Base-by-base conservation (phyloP, 2,113 vertebrate genomes). In the Tetrao urogallus region DNA sequence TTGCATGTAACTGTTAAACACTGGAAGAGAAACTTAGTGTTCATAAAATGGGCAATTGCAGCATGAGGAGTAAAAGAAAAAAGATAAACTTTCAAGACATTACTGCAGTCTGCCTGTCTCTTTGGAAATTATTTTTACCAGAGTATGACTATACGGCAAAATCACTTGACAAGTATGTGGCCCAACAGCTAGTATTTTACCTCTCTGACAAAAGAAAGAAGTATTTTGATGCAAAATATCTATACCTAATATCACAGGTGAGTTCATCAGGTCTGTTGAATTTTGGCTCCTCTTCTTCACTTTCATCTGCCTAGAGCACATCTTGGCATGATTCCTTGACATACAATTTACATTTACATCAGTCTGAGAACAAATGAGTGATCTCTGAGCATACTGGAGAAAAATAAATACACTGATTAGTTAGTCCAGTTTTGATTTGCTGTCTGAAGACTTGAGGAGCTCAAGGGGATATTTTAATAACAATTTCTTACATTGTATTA, bases 251-350 rank as follows among this genome's bases (percentile, higher is more conserved):
- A 16, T 42, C 34, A 15, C 18, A 20, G 13, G 3, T 3, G 3
- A 1, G 2, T 30, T 69, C 50, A 66, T 15, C n/a, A 73, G 8
- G 22, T 76, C 21, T 20, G 6, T 4, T 61, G 28, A 36, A 77
- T 54, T 83, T 73, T 1, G 3, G 8, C 2, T 70, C 3, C 11
- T 76, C 86, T 69, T 63, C 8, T 57, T 83, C 42, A 8, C 7
- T 89, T 30, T 3, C 34, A 80, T 71, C 38, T 4, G 0, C 20
- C 72, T 63, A 64, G 52, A 77, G 56, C 50, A 74, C 2, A 67
- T 86, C 91, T 91, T 86, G 61, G 10, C 82, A 66, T 10, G 3
- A 36, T 73, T 95, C 30, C 27, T 82, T 82, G 52, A 47, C 18
- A 72, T 78, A 60, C 17, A 56, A 32, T 32, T 74, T 74, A 56